Evolutionary conservation across 2,113 vertebrate genomes (phyloP), one percentile per base, ranked within the genome.

Genomic region (Channa argus): DNA sequence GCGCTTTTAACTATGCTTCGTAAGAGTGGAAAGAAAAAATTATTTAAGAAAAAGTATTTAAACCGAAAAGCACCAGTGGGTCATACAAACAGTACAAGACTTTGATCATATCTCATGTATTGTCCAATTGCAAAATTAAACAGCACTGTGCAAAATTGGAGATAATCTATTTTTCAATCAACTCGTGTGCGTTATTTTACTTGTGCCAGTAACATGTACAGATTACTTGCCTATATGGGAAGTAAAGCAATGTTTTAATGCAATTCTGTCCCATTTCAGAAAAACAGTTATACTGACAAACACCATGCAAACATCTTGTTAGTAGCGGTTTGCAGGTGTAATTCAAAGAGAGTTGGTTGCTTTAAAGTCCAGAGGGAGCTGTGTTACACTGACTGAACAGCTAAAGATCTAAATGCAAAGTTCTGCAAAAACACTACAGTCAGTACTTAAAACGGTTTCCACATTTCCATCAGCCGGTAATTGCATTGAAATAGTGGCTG

Each of bases 391-490:
- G 13, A 74, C 44, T 61, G 38, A 68, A 74, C 44, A 63, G 51
- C 49, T n/a, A 71, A 69, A 66, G 37, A 15, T 51, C 69, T 24
- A 66, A 13, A 15, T 60, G 54, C 43, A 55, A 61, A 53, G 53
- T 37, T 64, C 60, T 63, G 37, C 13, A 33, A 38, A 10, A 39
- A 3, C 63, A 74, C 61, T 65, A 37, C 63, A 65, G 44, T 34
- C 8, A 45, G 7, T 33, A 5, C 24, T 50, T 15, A 56, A 24
- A 24, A 52, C 64, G 60, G n/a, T 37, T 4, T 11, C 39, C 6
- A 55, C 4, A 50, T 56, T 74, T 58, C n/a, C 47, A 62, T 73
- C 13, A 73, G 38, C n/a, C 9, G 4, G 11, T 43, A 62, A 68
- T 43, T 2, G 1, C 14, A 66, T 61, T 51, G 39, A 2, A 56